Evolutionary conservation across 2,797 vertebrate species (phyloP).

Genomic region (Cuniculus paca): DNA sequence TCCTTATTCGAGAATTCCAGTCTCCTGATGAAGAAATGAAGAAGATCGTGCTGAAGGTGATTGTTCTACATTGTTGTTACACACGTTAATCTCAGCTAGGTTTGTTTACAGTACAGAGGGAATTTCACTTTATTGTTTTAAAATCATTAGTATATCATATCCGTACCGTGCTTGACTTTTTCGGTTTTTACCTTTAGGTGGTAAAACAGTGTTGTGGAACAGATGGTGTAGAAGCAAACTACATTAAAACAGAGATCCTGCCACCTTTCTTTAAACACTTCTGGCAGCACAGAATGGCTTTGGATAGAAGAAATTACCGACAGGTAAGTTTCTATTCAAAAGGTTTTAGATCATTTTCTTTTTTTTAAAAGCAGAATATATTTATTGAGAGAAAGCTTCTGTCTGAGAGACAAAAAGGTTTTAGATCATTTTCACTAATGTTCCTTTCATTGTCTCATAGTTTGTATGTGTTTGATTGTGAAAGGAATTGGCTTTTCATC

Average conservation of each 20-base stretch:
- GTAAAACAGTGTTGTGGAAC: constrained; percentile 99
- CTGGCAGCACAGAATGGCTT: constrained; percentile 99
- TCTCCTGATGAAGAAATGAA: constrained; percentile 99
- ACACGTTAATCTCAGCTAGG: background rate
- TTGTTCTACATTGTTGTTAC: constrained; percentile 11
- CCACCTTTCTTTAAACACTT: constrained; percentile 99
- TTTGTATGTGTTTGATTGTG: constrained; percentile 22
- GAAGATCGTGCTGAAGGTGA: constrained; percentile 98
- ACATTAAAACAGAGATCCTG: constrained; percentile 99
- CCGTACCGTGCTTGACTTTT: background rate
- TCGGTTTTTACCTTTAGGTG: constrained; percentile 89
- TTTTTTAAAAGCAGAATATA: too few species aligned
- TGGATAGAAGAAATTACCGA: constrained; percentile 99
- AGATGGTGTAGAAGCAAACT: constrained; percentile 99
- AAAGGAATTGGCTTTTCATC: constrained; percentile 42
- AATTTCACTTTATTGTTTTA: background rate
- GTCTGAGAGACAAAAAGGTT: too few species aligned
- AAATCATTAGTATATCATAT: background rate
- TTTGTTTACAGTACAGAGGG: constrained; percentile 37
- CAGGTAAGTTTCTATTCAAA: constrained; percentile 90
- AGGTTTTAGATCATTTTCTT: background rate
- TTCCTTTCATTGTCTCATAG: background rate
- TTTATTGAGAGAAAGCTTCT: too few species aligned
- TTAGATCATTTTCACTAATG: background rate
- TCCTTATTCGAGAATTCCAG: constrained; percentile 99